A percentile compares a stretch with the other conserved stretches of the same genome.
Evolutionary conservation across 1,140 invertebrate genomes (phyloP).

Genomic region (Chelonus insularis): DNA sequence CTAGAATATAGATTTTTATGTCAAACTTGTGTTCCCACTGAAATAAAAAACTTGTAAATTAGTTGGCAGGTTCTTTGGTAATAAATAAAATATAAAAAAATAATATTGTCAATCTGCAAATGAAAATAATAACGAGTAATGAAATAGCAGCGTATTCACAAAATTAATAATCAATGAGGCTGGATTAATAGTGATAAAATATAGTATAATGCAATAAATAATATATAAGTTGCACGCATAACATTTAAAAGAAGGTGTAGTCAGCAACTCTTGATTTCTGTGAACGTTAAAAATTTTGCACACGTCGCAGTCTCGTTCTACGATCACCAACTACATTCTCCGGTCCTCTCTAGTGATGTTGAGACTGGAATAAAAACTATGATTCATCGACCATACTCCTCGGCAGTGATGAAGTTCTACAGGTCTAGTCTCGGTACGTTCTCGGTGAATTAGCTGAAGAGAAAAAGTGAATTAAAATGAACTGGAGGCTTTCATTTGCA

Average conservation of each 20-base stretch:
- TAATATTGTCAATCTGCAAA: no score
- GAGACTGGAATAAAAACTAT: slow-evolving; percentile 35
- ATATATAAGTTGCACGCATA: not conserved
- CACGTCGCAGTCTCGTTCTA: slow-evolving; percentile 39
- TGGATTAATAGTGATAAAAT: no score
- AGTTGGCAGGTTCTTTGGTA: no score
- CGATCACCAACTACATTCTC: slow-evolving; percentile 23
- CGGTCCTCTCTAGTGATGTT: not conserved
- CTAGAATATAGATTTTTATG: no score
- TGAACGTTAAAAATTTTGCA: slow-evolving; percentile 43
- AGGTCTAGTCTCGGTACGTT: slow-evolving; percentile 3
- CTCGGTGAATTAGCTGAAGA: slow-evolving; percentile 29
- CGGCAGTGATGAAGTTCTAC: slow-evolving; percentile 37
- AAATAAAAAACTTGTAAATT: no score
- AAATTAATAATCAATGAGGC: no score
- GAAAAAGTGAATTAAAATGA: slow-evolving; percentile 27
- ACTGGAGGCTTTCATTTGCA: slow-evolving; percentile 30
- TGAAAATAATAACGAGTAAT: no score
- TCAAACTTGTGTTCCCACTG: no score
- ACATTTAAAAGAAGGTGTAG: slow-evolving; percentile 18
- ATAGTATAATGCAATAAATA: not conserved
- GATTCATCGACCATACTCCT: slow-evolving; percentile 36
- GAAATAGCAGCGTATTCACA: no score
- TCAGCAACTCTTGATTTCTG: slow-evolving; percentile 43
- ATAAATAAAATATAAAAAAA: no score